A percentile compares a stretch with the other conserved stretches of the same genome.
These are phyloP conservation scores for Microhierax caerulescens DNA, from an alignment of 2,797 vertebrate species.

Conservation along the genomic window DNA sequence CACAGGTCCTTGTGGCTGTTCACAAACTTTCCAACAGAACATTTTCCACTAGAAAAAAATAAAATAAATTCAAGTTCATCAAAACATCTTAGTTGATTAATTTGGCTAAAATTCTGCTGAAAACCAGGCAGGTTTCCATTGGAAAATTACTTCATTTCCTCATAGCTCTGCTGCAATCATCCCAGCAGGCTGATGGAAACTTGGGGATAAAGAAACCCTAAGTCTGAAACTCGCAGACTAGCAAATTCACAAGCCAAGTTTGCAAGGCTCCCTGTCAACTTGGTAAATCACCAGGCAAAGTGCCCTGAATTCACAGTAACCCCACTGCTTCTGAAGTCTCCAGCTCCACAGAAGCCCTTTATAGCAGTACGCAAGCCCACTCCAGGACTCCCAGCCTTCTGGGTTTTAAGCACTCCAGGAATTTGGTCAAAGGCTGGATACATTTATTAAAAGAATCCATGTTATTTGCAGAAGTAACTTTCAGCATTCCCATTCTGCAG, in stretches of 20 bases:
- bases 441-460: not conserved
- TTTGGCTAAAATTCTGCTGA: slow-evolving; percentile 5
- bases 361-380: not conserved
- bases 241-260: not conserved
- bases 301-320: not conserved
- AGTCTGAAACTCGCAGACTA: not conserved
- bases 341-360: not conserved
- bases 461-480: not conserved
- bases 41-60: not conserved
- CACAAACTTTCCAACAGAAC: not conserved
- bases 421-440: not conserved
- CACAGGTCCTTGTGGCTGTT: not conserved
- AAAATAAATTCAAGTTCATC: not conserved
- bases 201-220: not conserved
- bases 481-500: not conserved
- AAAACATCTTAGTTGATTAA: not conserved
- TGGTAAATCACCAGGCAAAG: not conserved
- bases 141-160: slow-evolving; percentile 8
- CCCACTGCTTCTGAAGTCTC: not conserved
- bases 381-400: not conserved
- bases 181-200: not conserved
- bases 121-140: not conserved
- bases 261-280: not conserved
- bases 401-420: not conserved
- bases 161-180: not conserved